These are phyloP conservation scores for Halesus radiatus DNA, from an alignment of 1,140 invertebrate species.

Conservation along the genomic window DNA sequence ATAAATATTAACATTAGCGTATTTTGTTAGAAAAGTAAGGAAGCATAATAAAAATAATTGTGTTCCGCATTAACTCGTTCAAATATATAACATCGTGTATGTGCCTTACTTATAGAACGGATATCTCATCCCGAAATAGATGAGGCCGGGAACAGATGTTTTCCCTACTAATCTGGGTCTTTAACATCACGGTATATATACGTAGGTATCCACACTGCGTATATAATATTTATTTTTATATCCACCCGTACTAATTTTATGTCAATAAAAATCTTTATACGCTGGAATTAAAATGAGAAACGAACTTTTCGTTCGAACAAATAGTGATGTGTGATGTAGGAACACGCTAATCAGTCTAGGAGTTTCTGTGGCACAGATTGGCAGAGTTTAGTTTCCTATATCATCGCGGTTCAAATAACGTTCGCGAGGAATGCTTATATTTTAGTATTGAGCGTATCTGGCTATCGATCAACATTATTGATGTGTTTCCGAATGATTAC, in stretches of 20 bases:
- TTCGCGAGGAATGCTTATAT: no score
- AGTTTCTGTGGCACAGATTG: no score
- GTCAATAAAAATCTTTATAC: background rate
- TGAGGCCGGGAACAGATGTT: constrained; percentile 17
- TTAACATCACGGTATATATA: background rate
- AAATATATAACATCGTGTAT: constrained; percentile 1
- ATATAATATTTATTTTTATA: background rate
- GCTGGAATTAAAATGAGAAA: background rate
- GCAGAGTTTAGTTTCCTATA: no score
- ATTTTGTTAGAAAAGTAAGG: no score
- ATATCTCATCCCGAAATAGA: constrained; percentile 26
- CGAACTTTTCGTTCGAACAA: background rate
- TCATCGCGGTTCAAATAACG: no score
- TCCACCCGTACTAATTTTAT: background rate
- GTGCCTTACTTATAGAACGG: constrained; percentile 8
- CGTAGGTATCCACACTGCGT: background rate
- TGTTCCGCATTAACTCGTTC: no score
- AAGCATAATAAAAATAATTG: no score
- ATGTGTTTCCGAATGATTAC: no score
- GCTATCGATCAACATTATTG: no score
- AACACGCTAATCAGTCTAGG: background rate
- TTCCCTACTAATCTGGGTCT: constrained; percentile 18
- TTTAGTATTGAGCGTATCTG: no score
- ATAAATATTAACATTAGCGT: no score
- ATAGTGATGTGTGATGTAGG: background rate